phyloP scores from a whole-genome alignment of 1,140 invertebrate species.

The Drosophila ananassae region DNA sequence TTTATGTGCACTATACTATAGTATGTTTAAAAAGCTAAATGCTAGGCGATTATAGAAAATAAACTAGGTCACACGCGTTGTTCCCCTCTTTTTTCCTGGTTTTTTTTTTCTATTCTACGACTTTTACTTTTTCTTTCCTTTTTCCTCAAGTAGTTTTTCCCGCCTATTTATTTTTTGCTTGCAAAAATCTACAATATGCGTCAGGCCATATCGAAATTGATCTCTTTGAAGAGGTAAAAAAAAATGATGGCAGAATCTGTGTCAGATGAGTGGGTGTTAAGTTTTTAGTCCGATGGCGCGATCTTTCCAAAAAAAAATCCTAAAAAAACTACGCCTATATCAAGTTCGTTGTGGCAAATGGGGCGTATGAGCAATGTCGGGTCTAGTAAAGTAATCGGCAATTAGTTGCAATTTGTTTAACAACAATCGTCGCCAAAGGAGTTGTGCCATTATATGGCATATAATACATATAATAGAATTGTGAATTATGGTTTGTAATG shows the following conservation, averaged over 20 bases:
- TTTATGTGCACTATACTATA: conserved; percentile 16
- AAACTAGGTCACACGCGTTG: conserved; percentile 73
- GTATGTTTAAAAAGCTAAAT: conserved; percentile 10
- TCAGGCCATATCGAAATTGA: conserved; percentile 39
- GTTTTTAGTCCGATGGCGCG: neutral
- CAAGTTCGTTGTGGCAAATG: conserved; percentile 32
- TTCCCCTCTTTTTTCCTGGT: conserved; percentile 1
- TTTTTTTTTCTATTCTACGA: neutral
- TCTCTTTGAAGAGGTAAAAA: conserved; percentile 30
- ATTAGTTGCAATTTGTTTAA: conserved; percentile 60
- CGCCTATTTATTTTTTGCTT: neutral
- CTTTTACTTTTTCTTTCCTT: conserved; percentile 9
- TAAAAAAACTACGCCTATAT: conserved; percentile 18
- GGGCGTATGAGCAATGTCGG: conserved; percentile 54
- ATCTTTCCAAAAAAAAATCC: neutral
- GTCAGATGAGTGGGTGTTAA: conserved; percentile 23
- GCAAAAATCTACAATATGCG: conserved; percentile 19
- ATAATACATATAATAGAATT: conserved; percentile 7
- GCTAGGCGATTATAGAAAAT: conserved; percentile 39
- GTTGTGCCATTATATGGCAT: conserved; percentile 9
- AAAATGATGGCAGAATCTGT: conserved; percentile 17
- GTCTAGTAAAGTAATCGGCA: conserved; percentile 18
- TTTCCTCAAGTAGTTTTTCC: conserved; percentile 1
- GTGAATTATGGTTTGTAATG: conserved; percentile 21
- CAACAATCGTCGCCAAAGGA: conserved; percentile 8